Conservation (phyloP, 2,113 vertebrate genomes). For the Murina feae region DNA sequence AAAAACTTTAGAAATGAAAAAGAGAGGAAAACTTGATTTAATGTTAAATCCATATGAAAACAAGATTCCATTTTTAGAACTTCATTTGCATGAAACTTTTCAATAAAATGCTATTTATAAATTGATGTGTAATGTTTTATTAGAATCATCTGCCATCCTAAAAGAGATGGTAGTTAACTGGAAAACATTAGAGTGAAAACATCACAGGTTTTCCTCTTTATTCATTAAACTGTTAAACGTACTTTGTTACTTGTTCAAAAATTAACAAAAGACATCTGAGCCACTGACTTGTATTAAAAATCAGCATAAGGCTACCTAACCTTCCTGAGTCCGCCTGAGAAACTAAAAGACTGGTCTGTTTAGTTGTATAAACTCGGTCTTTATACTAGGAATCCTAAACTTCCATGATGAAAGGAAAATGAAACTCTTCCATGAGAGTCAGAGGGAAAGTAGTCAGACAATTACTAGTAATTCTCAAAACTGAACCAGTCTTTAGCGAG, state of each 20-base stretch:
- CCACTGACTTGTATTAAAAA: not conserved
- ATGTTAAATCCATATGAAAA: not conserved
- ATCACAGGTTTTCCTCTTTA: not conserved
- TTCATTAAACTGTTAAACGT: not conserved
- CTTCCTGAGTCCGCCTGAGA: not conserved
- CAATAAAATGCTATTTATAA: not conserved
- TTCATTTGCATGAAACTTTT: not conserved
- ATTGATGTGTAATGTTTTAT: not conserved
- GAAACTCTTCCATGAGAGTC: not conserved
- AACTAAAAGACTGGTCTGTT: not conserved
- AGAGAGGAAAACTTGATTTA: not conserved
- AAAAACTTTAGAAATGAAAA: not conserved
- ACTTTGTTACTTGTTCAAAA: not conserved
- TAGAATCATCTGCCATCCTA: not conserved
- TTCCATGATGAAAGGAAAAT: not conserved
- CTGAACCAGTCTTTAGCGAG: not conserved
- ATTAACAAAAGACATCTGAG: not conserved
- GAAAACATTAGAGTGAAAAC: not conserved
- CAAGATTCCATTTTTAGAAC: not conserved
- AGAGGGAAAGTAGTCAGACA: not conserved
- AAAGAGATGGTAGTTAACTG: not conserved
- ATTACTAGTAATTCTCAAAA: not conserved
- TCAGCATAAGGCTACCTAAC: not conserved
- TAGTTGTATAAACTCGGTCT: not conserved
- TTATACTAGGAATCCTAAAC: not conserved